Evolutionary conservation across 2,113 vertebrate genomes (phyloP).

Genomic region (Numenius arquata): DNA sequence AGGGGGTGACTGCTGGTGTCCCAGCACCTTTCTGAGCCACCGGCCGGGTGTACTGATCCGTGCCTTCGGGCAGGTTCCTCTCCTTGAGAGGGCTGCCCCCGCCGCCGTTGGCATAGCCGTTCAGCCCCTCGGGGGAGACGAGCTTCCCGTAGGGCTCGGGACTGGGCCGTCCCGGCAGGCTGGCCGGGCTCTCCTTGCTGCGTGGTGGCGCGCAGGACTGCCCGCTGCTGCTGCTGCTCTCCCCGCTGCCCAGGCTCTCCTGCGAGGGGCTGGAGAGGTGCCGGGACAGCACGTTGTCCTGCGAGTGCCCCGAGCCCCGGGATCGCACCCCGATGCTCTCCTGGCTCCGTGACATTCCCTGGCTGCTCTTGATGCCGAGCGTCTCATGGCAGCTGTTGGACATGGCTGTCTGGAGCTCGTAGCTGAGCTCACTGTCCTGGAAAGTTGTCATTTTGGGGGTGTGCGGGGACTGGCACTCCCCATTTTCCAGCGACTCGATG

Average conservation of each 20-base stretch:
- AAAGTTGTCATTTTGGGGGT: constrained; percentile 88
- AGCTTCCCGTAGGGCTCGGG: neutral
- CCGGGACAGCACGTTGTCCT: constrained; percentile 74
- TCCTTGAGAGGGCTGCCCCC: constrained; percentile 72
- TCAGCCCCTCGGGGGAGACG: neutral
- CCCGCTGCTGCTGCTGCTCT: constrained; percentile 68
- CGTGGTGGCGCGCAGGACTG: neutral
- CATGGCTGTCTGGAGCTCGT: constrained; percentile 90
- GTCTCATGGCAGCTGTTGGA: constrained; percentile 76
- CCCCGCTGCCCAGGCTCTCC: constrained; percentile 73
- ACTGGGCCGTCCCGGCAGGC: neutral
- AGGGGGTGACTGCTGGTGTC: neutral
- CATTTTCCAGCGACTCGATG: constrained; percentile 83
- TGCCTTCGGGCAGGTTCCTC: constrained; percentile 89
- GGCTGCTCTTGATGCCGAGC: constrained; percentile 70
- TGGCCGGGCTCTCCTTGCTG: neutral
- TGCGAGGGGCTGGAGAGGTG: constrained; percentile 68
- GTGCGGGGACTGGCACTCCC: constrained; percentile 78
- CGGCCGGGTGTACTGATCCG: constrained; percentile 71
- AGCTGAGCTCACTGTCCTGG: constrained; percentile 90
- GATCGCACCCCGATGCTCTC: constrained; percentile 90
- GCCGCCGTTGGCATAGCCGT: neutral
- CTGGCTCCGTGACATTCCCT: constrained; percentile 84
- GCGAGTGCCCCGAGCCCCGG: constrained; percentile 86
- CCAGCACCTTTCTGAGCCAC: neutral